phyloP scores from a whole-genome alignment of 2,113 vertebrate genomes.

The Apus apus region DNA sequence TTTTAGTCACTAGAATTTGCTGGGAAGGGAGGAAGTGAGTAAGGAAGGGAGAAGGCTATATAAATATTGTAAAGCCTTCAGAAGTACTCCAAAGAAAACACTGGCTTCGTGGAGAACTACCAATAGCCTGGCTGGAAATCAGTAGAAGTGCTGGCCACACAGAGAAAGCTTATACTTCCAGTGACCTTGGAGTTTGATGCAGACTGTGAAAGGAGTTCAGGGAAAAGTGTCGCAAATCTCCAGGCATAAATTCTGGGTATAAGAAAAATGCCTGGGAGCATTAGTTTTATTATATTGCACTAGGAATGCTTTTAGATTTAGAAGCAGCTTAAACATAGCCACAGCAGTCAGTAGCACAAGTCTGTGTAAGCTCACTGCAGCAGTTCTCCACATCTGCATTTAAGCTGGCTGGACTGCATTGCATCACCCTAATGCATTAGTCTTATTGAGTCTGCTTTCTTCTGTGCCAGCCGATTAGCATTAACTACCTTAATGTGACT shows the following conservation, averaged over 20 bases:
- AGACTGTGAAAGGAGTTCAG: not conserved
- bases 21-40: not conserved
- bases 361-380: not conserved
- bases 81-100: not conserved
- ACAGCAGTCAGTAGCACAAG: not conserved
- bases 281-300: not conserved
- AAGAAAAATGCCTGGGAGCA: not conserved
- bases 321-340: not conserved
- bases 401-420: not conserved
- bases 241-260: not conserved
- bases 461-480: constrained; percentile 1
- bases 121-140: not conserved
- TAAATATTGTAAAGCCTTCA: not conserved
- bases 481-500: constrained; percentile 1
- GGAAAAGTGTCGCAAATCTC: not conserved
- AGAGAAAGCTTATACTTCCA: not conserved
- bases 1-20: not conserved
- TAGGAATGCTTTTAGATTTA: constrained; percentile 8
- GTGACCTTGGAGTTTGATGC: not conserved
- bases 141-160: not conserved
- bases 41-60: not conserved
- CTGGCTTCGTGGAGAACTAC: not conserved
- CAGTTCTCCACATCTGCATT: not conserved
- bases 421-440: not conserved
- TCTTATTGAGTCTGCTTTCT: not conserved